Conservation (phyloP, 1,140 invertebrate species). For the Periplaneta americana region DNA sequence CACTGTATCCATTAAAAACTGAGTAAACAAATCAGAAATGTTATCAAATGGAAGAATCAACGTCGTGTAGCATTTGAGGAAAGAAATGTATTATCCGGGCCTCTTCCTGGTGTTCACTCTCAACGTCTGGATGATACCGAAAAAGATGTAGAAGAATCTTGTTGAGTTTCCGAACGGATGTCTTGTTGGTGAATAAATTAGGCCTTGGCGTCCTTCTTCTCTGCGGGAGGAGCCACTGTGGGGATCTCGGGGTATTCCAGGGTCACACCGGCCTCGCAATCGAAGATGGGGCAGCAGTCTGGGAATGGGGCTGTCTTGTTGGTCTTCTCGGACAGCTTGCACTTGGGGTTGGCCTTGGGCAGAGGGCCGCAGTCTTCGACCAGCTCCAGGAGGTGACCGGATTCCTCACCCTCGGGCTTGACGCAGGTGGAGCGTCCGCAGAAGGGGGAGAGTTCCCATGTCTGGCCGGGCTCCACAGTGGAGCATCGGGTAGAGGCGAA, state of each 20-base stretch:
- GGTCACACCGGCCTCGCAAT: constrained; percentile 75
- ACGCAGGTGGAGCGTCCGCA: constrained; percentile 83
- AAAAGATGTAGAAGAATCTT: too few relatives aligned
- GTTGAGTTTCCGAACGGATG: too few relatives aligned
- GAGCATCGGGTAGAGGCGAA: constrained; percentile 85
- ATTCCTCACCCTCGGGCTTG: constrained; percentile 58
- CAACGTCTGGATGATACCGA: too few relatives aligned
- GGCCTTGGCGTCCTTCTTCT: constrained; percentile 34
- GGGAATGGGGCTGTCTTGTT: constrained; percentile 85
- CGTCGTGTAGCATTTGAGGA: too few relatives aligned
- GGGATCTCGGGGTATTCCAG: constrained; percentile 80
- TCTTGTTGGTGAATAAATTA: constrained; percentile 10
- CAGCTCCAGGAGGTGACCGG: constrained; percentile 68
- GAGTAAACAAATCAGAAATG: too few relatives aligned
- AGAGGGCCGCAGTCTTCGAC: constrained; percentile 82
- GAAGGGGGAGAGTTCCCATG: constrained; percentile 81
- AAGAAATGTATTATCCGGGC: too few relatives aligned
- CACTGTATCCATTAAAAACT: too few relatives aligned
- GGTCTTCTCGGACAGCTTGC: constrained; percentile 77
- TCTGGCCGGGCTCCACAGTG: constrained; percentile 73
- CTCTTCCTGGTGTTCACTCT: too few relatives aligned
- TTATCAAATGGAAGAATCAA: too few relatives aligned
- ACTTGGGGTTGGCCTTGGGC: constrained; percentile 77
- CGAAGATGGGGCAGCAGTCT: constrained; percentile 75
- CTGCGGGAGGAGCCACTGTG: constrained; percentile 46